Conservation (phyloP, 2,888 invertebrate species). For the Conomelus anceps region DNA sequence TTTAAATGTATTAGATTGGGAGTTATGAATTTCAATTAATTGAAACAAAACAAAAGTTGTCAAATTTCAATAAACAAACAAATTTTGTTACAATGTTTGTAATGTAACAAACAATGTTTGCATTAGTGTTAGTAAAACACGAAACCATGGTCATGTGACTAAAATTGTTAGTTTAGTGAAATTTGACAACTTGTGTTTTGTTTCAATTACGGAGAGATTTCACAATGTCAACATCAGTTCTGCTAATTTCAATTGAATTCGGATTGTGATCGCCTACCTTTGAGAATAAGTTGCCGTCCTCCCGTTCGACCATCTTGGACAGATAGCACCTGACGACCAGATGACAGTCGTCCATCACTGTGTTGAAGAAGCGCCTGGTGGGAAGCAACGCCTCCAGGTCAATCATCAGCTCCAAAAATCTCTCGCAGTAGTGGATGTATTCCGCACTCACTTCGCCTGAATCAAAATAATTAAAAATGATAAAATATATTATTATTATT, state of each 20-base stretch:
- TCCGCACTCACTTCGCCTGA: constrained; percentile 41
- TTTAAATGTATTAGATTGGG: too few species aligned
- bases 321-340: constrained; percentile 83
- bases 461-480: neutral
- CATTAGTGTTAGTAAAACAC: too few species aligned
- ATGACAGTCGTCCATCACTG: constrained; percentile 90
- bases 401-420: constrained; percentile 91
- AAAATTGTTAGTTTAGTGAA: too few species aligned
- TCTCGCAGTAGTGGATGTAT: constrained; percentile 78
- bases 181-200: too few species aligned
- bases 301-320: constrained; percentile 61
- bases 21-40: too few species aligned
- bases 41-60: too few species aligned
- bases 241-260: neutral
- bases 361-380: constrained; percentile 94
- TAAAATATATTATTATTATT: neutral
- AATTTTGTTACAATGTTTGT: too few species aligned
- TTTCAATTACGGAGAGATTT: too few species aligned
- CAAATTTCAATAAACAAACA: too few species aligned
- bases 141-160: too few species aligned
- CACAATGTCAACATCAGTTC: too few species aligned
- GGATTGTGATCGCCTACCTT: constrained; percentile 60
- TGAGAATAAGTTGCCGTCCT: constrained; percentile 83
- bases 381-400: constrained; percentile 93
- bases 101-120: too few species aligned